Conservation (phyloP, 2,113 vertebrate genomes). For the Saguinus imperator region DNA sequence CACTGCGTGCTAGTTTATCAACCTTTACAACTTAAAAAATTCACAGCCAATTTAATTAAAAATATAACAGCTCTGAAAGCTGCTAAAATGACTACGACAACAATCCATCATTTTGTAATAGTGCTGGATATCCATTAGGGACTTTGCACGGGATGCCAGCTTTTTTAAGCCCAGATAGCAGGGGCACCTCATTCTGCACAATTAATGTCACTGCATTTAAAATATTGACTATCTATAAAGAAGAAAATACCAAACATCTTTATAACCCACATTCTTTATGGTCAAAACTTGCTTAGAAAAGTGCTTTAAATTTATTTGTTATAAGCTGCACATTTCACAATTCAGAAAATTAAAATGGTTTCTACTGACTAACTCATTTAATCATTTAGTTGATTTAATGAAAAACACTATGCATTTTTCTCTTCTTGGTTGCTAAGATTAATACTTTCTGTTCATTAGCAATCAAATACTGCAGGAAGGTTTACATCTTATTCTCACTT, state of each 20-base stretch:
- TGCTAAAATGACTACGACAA: conserved; percentile 80
- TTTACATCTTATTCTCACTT: conserved; percentile 76
- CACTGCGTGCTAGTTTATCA: conserved; percentile 80
- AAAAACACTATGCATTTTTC: conserved; percentile 78
- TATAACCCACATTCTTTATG: conserved; percentile 77
- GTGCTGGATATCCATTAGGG: conserved; percentile 79
- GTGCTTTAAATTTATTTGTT: conserved; percentile 79
- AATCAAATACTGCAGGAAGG: conserved; percentile 82
- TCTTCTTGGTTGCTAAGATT: conserved; percentile 76
- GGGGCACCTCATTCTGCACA: conserved; percentile 79
- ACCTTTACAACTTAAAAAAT: conserved; percentile 81
- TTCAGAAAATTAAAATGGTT: conserved; percentile 81
- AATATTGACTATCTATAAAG: conserved; percentile 78
- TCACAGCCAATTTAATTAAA: conserved; percentile 88
- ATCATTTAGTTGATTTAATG: conserved; percentile 85
- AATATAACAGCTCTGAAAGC: conserved; percentile 84
- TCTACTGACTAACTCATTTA: conserved; percentile 81
- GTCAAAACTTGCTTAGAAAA: conserved; percentile 81
- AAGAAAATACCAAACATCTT: conserved; percentile 81
- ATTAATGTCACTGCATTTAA: conserved; percentile 79
- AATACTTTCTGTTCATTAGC: conserved; percentile 82
- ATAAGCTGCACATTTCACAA: conserved; percentile 76
- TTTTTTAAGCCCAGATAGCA: conserved; percentile 77
- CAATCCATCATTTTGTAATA: conserved; percentile 84
- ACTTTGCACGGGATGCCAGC: conserved; percentile 69